phyloP scores from a whole-genome alignment of 2,888 invertebrate genomes.

The Rugalucina vietnamica region DNA sequence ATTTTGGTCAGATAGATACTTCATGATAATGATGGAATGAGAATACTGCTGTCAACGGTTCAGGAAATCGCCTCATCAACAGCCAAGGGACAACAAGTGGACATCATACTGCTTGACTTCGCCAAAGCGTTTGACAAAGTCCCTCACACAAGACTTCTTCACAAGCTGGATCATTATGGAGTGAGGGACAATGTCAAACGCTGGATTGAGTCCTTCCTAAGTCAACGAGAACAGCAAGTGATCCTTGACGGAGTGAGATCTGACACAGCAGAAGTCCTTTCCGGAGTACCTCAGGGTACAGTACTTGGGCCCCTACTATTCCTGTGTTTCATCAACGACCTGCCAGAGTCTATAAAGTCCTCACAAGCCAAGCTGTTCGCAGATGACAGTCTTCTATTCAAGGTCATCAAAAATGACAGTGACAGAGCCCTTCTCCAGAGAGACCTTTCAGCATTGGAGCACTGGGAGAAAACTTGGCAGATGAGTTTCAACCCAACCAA shows the following conservation, averaged over 20 bases:
- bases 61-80: neutral
- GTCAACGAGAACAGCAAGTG: neutral
- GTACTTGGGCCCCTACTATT: neutral
- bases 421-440: neutral
- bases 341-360: conserved; percentile 1
- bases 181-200: neutral
- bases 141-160: neutral
- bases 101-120: neutral
- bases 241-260: neutral
- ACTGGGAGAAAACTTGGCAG: conserved; percentile 7
- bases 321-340: neutral
- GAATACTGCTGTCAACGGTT: neutral
- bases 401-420: neutral
- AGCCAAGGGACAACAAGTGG: conserved; percentile 7
- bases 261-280: neutral
- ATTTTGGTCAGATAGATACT: too few species aligned
- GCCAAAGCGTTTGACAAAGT: conserved; percentile 1
- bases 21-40: too few species aligned
- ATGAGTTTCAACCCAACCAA: conserved; percentile 4
- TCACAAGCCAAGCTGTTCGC: neutral
- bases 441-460: neutral
- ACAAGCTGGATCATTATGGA: conserved; percentile 4
- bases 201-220: neutral
- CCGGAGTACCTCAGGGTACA: neutral
- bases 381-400: conserved; percentile 1